Conservation (phyloP, 2,797 vertebrate genomes). For the Smutsia gigantea region DNA sequence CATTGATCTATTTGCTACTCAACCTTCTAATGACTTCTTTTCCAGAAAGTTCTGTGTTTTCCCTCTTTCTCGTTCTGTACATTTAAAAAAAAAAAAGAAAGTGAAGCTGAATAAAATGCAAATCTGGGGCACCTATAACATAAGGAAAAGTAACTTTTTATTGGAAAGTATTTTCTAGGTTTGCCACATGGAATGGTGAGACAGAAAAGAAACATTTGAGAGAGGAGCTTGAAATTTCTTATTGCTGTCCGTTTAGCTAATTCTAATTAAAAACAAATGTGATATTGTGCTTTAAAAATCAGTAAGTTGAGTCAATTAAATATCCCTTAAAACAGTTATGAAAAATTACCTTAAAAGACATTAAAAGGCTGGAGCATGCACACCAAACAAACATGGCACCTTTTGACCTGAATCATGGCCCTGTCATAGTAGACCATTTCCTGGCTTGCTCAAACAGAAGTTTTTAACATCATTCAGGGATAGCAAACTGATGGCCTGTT, state of each 20-base stretch:
- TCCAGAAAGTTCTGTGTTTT: constrained; percentile 48
- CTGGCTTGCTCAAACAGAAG: rapidly evolving
- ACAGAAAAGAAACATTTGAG: background rate
- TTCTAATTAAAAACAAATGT: background rate
- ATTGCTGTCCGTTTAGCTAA: background rate
- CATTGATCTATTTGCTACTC: constrained; percentile 41
- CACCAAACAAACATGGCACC: background rate
- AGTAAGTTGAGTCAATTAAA: background rate
- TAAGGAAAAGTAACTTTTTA: background rate
- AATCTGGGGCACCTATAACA: background rate
- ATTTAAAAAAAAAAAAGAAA: background rate
- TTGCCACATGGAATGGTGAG: background rate
- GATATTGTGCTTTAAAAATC: background rate
- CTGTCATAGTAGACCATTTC: background rate
- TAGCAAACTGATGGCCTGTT: background rate
- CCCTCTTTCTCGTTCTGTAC: background rate
- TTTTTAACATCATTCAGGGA: background rate
- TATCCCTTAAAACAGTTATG: background rate
- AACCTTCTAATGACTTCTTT: background rate
- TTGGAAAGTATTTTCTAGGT: background rate
- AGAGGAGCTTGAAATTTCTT: background rate
- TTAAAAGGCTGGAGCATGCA: background rate
- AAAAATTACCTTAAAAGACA: background rate
- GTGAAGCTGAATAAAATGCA: background rate
- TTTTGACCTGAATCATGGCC: background rate